Percentiles rank a stretch among this genome's conserved stretches.
phyloP scores from a whole-genome alignment of 2,797 vertebrate genomes.

The Lagodon rhomboides region DNA sequence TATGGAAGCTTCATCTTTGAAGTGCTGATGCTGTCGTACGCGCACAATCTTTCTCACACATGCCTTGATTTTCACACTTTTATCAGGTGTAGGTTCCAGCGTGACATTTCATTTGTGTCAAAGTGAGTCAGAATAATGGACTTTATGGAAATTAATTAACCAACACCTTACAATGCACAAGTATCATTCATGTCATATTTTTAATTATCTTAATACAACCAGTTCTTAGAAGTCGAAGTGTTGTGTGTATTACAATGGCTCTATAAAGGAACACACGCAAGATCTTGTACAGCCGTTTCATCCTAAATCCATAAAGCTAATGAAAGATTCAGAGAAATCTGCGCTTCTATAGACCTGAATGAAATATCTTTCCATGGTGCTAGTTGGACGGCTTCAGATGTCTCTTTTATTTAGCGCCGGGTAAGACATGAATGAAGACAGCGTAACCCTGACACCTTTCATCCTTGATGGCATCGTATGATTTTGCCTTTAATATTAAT shows the following conservation, averaged over 20 bases:
- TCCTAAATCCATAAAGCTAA: neutral
- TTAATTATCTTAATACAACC: neutral
- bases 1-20: conserved; percentile 21
- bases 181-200: neutral
- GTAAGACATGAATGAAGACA: conserved; percentile 8
- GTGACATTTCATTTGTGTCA: conserved; percentile 23
- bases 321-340: conserved; percentile 4
- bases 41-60: conserved; percentile 3
- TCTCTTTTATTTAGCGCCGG: conserved; percentile 1
- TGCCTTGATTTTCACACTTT: conserved; percentile 9
- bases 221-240: neutral
- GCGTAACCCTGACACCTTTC: conserved; percentile 22
- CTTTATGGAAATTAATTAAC: neutral
- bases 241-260: neutral
- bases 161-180: neutral
- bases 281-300: conserved; percentile 5
- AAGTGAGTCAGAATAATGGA: neutral
- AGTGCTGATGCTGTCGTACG: neutral
- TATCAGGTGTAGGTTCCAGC: neutral
- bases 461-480: conserved; percentile 8
- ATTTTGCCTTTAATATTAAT: conserved; percentile 10
- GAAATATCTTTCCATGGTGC: conserved; percentile 1
- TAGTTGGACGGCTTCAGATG: conserved; percentile 7
- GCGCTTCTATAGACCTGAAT: conserved; percentile 4
- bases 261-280: neutral